Percentiles rank a stretch among this genome's conserved stretches.
phyloP scores from a whole-genome alignment of 2,113 vertebrate genomes.

The Parus major region DNA sequence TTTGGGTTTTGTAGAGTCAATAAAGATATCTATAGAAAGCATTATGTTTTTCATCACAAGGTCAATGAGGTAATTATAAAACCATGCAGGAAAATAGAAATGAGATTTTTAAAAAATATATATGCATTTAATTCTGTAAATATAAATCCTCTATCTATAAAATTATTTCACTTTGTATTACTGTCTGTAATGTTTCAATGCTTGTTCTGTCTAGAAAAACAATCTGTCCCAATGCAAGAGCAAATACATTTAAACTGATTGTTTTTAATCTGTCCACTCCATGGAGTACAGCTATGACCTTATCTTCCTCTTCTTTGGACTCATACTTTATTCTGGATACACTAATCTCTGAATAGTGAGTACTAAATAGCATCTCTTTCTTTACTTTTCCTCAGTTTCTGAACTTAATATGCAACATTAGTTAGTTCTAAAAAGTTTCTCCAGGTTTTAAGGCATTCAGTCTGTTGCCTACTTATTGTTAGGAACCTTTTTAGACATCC shows the following conservation, averaged over 20 bases:
- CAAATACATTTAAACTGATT: conserved; percentile 22
- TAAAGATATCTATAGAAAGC: not conserved
- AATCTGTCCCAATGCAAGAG: conserved; percentile 20
- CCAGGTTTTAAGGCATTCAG: conserved; percentile 34
- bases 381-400: conserved; percentile 12
- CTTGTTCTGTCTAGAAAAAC: conserved; percentile 1
- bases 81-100: not conserved
- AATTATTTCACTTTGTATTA: not conserved
- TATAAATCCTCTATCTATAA: not conserved
- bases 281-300: not conserved
- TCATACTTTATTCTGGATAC: not conserved
- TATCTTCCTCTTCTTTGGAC: not conserved
- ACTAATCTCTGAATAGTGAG: not conserved
- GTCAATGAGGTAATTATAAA: not conserved
- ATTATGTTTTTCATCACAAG: not conserved
- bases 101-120: not conserved
- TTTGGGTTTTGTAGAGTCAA: not conserved
- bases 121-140: not conserved
- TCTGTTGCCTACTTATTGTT: conserved; percentile 24
- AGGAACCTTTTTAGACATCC: not conserved
- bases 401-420: conserved; percentile 15
- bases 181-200: not conserved
- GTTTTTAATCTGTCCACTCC: not conserved
- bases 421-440: conserved; percentile 38
- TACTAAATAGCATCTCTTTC: not conserved